phyloP scores from a whole-genome alignment of 2,888 invertebrate genomes.

The Girardia tigrina region DNA sequence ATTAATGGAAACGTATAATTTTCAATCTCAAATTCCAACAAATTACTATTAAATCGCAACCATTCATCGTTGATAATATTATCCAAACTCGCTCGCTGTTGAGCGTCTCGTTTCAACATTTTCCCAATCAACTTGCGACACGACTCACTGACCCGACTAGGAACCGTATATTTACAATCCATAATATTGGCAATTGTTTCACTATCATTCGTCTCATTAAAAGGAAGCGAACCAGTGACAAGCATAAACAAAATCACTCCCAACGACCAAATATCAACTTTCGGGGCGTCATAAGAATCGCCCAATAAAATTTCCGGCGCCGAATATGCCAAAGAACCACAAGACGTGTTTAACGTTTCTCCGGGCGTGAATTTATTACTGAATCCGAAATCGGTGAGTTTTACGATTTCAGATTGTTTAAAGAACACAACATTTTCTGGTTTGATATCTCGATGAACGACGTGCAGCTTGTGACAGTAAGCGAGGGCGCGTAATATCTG shows the following conservation, averaged over 20 bases:
- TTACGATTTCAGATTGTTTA: slow-evolving; percentile 84
- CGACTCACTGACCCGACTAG: slow-evolving; percentile 67
- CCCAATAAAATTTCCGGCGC: slow-evolving; percentile 96
- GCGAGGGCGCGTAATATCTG: slow-evolving; percentile 92
- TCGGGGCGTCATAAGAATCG: slow-evolving; percentile 94
- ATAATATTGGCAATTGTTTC: slow-evolving; percentile 98
- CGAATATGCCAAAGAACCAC: slow-evolving; percentile 93
- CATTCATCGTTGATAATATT: slow-evolving; percentile 76
- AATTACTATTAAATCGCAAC: slow-evolving; percentile 51
- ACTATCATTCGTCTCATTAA: slow-evolving; percentile 96
- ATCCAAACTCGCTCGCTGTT: slow-evolving; percentile 69
- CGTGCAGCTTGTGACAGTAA: slow-evolving; percentile 80
- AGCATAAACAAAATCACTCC: slow-evolving; percentile 97
- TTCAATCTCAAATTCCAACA: neutral
- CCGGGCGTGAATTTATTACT: slow-evolving; percentile 78
- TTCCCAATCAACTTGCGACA: slow-evolving; percentile 74
- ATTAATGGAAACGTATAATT: slow-evolving; percentile 60
- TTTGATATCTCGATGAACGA: slow-evolving; percentile 83
- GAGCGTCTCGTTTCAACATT: slow-evolving; percentile 85
- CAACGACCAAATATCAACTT: slow-evolving; percentile 95
- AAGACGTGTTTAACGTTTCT: slow-evolving; percentile 87
- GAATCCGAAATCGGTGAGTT: slow-evolving; percentile 87
- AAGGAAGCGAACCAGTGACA: slow-evolving; percentile 88
- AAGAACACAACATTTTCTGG: slow-evolving; percentile 99
- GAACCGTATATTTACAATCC: slow-evolving; percentile 93